phyloP scores from a whole-genome alignment of 2,113 vertebrate genomes.

The Jaculus jaculus region DNA sequence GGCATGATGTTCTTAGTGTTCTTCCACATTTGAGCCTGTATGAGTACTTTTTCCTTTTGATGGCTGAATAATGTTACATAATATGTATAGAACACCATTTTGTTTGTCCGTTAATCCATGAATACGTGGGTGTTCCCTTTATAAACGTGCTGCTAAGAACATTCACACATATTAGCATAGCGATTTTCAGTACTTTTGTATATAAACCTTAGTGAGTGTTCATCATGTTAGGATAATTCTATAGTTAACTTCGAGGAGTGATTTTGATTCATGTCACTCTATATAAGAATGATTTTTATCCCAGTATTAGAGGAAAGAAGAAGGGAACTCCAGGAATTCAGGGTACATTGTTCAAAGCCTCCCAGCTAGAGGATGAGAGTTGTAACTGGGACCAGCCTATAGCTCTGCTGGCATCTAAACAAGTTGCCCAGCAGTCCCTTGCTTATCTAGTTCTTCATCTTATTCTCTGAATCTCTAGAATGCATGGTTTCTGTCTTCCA shows the following conservation, averaged over 20 bases:
- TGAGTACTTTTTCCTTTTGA: background rate
- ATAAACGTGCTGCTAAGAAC: background rate
- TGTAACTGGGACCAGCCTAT: background rate
- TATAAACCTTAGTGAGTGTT: background rate
- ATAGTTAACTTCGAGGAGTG: background rate
- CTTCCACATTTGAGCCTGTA: rapidly evolving
- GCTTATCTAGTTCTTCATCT: no score
- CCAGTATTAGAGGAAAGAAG: background rate
- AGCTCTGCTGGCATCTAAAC: background rate
- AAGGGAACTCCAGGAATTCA: background rate
- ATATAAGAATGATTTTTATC: background rate
- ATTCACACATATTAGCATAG: no score
- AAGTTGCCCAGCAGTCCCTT: no score
- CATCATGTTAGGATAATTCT: background rate
- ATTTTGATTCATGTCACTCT: background rate
- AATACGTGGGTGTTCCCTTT: no score
- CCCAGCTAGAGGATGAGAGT: background rate
- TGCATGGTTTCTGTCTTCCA: background rate
- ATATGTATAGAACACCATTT: background rate
- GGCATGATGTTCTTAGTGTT: background rate
- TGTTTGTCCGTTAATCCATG: no score
- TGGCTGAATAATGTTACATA: background rate
- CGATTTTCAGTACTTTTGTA: background rate
- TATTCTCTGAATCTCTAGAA: no score
- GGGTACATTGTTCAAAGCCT: background rate